Conservation (phyloP, 2,113 vertebrate genomes). For the Caranx melampygus region DNA sequence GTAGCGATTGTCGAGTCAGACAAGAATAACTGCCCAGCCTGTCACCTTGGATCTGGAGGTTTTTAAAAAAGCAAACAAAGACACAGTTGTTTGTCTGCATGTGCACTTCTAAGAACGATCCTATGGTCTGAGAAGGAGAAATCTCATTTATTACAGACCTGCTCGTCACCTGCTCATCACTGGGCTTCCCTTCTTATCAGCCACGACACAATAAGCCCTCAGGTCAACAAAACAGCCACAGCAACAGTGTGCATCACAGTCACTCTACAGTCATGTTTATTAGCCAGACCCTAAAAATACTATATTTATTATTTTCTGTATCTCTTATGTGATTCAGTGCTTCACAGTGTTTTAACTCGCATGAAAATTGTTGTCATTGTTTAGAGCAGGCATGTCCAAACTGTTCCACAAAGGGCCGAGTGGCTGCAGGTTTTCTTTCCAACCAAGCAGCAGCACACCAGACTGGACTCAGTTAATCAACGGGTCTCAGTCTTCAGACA, state of each 20-base stretch:
- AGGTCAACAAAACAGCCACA: too few relatives aligned
- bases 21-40: slow-evolving; percentile 9
- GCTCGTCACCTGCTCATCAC: slow-evolving; percentile 5
- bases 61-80: background rate
- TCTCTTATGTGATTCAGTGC: too few relatives aligned
- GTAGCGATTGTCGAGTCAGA: slow-evolving; percentile 43
- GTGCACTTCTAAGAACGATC: background rate
- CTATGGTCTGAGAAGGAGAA: slow-evolving; percentile 14
- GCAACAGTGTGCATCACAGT: background rate
- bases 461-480: too few relatives aligned
- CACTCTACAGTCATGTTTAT: too few relatives aligned
- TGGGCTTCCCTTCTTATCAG: background rate
- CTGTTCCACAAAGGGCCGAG: too few relatives aligned
- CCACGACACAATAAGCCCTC: too few relatives aligned
- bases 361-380: slow-evolving; percentile 7
- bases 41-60: slow-evolving; percentile 8
- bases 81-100: background rate
- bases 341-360: background rate
- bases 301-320: too few relatives aligned
- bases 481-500: too few relatives aligned
- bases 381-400: background rate
- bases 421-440: too few relatives aligned
- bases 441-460: too few relatives aligned
- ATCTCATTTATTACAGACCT: background rate
- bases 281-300: too few relatives aligned